Evolutionary conservation across 2,888 invertebrate species (phyloP).

Genomic region (Monochamus alternatus): DNA sequence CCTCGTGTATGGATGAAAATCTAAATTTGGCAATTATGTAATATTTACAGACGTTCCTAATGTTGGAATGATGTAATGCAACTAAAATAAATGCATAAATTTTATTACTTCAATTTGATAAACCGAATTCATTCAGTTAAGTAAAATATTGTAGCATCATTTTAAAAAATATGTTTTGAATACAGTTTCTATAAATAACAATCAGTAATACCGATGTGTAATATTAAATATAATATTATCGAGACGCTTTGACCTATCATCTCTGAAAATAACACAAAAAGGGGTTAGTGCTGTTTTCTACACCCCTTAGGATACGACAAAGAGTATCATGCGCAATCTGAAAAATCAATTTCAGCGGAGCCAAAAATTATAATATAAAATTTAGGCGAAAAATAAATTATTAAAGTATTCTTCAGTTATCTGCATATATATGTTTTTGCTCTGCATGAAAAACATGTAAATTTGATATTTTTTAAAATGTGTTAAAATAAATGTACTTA

Average conservation of each 20-base stretch:
- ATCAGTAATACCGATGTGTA: background rate
- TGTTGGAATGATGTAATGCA: background rate
- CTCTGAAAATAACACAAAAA: slow-evolving; percentile 21
- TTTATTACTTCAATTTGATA: background rate
- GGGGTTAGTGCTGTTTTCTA: background rate
- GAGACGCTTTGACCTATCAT: background rate
- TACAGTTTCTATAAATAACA: background rate
- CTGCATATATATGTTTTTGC: too few relatives aligned
- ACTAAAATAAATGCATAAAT: slow-evolving; percentile 13
- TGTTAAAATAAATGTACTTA: background rate
- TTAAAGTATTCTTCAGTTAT: too few relatives aligned
- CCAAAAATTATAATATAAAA: background rate
- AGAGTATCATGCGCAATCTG: slow-evolving; percentile 18
- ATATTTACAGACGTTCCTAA: slow-evolving; percentile 8
- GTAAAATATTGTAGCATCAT: too few relatives aligned
- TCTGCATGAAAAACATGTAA: too few relatives aligned
- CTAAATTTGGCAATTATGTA: slow-evolving; percentile 15
- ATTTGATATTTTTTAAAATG: too few relatives aligned
- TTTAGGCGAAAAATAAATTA: too few relatives aligned
- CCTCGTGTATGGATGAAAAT: background rate
- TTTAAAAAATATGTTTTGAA: background rate
- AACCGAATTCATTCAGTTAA: background rate
- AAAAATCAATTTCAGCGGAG: slow-evolving; percentile 17
- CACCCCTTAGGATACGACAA: slow-evolving; percentile 1
- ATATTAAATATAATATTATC: slow-evolving; percentile 24